Percentiles rank a stretch among this genome's conserved stretches.
These are phyloP conservation scores for Phorcus lineatus DNA, from an alignment of 2,888 invertebrate genomes.

Conservation along the genomic window DNA sequence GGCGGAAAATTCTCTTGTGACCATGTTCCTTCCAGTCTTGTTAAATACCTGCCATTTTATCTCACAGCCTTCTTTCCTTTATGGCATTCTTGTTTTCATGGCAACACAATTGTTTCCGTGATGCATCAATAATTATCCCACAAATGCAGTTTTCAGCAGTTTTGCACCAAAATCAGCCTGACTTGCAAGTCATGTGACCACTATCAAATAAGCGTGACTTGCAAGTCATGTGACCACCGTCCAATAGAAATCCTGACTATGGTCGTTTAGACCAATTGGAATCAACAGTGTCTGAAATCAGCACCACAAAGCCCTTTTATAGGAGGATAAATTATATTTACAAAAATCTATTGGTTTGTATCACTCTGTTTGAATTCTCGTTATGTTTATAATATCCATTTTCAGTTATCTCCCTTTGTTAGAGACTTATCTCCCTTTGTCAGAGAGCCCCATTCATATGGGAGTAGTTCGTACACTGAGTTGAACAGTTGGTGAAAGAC, in stretches of 20 bases:
- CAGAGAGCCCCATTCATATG: conserved; percentile 27
- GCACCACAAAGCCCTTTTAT: not conserved
- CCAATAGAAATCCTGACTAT: not conserved
- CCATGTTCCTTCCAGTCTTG: too few species aligned
- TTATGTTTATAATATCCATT: not conserved
- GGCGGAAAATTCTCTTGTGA: too few species aligned
- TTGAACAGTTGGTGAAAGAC: conserved; percentile 17
- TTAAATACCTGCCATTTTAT: not conserved
- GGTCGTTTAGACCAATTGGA: not conserved
- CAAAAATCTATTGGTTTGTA: conserved; percentile 4
- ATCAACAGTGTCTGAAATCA: not conserved
- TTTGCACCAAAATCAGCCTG: not conserved
- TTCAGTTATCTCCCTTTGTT: not conserved
- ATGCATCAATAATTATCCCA: not conserved
- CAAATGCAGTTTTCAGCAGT: not conserved
- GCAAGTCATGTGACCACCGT: not conserved
- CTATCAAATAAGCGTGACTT: not conserved
- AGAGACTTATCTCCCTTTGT: conserved; percentile 1
- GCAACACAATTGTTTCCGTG: not conserved
- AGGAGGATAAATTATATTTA: conserved; percentile 12
- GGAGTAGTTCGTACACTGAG: conserved; percentile 20
- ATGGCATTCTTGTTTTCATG: not conserved
- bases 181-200: not conserved
- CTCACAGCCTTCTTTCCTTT: not conserved
- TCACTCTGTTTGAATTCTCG: conserved; percentile 20